These are phyloP conservation scores for Oxyruncus cristatus DNA, from an alignment of 2,113 vertebrate genomes.

Conservation along the genomic window DNA sequence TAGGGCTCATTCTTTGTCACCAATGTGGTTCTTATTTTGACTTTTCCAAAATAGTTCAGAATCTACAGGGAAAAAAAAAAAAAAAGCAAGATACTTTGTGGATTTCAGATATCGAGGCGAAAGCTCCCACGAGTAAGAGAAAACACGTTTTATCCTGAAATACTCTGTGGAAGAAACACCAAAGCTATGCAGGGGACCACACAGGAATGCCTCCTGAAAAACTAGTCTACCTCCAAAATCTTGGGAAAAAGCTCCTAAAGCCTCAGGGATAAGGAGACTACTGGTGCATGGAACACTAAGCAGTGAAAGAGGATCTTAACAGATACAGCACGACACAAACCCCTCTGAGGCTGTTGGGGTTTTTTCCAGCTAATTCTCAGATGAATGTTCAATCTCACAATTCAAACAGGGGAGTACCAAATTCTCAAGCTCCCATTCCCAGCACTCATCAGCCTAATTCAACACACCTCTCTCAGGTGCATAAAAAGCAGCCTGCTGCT, in stretches of 20 bases:
- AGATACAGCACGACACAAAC: not conserved
- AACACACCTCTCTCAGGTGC: not conserved
- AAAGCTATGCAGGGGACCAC: rapidly evolving
- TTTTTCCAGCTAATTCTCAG: not conserved
- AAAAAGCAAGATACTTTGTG: not conserved
- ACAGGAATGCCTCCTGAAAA: not conserved
- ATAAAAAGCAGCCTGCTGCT: not conserved
- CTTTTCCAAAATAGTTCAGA: slow-evolving; percentile 85
- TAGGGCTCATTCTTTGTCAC: slow-evolving; percentile 95
- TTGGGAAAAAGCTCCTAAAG: not conserved
- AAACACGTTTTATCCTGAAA: not conserved
- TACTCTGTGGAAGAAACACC: not conserved
- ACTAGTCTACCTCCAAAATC: not conserved
- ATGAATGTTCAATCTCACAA: not conserved
- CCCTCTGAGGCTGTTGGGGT: not conserved
- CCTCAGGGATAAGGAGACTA: not conserved
- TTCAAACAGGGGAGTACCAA: not conserved
- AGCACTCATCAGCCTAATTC: not conserved
- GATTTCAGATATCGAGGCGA: not conserved
- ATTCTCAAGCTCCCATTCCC: not conserved
- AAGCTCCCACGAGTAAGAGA: not conserved
- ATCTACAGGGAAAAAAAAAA: slow-evolving; percentile 78
- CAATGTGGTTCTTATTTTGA: slow-evolving; percentile 90
- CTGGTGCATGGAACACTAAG: not conserved
- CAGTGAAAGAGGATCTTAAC: not conserved